These are phyloP conservation scores for Augochlorella aurata DNA, from an alignment of 2,888 invertebrate species.

Conservation along the genomic window DNA sequence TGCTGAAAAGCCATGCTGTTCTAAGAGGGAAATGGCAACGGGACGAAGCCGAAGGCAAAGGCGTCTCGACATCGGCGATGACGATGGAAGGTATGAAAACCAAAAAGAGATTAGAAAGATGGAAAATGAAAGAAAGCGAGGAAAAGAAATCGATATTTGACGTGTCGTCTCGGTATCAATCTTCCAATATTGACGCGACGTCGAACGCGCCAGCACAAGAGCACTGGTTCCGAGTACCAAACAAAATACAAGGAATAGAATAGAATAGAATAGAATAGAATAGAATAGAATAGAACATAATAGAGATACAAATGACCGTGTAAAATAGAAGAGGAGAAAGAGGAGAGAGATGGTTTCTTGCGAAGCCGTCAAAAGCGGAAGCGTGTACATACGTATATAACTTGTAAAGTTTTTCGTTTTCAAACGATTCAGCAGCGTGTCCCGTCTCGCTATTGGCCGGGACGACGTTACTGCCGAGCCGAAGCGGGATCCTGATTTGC, in stretches of 20 bases:
- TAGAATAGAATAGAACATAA: not conserved
- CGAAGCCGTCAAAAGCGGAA: constrained; percentile 58
- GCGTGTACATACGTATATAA: constrained; percentile 44
- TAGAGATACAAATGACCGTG: constrained; percentile 28
- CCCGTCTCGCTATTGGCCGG: constrained; percentile 9
- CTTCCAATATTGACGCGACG: constrained; percentile 18
- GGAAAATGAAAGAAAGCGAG: not conserved
- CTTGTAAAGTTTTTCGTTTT: not conserved
- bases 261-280: too few species aligned
- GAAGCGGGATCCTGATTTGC: constrained; percentile 8
- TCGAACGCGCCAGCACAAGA: not conserved
- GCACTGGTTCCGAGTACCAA: constrained; percentile 5
- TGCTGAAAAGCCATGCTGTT: constrained; percentile 78
- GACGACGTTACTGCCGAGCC: constrained; percentile 5
- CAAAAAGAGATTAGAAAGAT: constrained; percentile 11
- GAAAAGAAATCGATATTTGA: not conserved
- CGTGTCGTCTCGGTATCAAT: constrained; percentile 10
- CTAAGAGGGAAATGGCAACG: constrained; percentile 62
- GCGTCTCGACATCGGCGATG: too few species aligned
- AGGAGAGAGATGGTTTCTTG: constrained; percentile 29
- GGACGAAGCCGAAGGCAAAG: constrained; percentile 44
- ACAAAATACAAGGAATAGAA: not conserved
- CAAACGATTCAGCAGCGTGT: constrained; percentile 25
- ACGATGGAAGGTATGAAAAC: constrained; percentile 40
- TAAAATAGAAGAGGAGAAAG: constrained; percentile 18